phyloP scores from a whole-genome alignment of 2,113 vertebrate species.

The Oceanites oceanicus region DNA sequence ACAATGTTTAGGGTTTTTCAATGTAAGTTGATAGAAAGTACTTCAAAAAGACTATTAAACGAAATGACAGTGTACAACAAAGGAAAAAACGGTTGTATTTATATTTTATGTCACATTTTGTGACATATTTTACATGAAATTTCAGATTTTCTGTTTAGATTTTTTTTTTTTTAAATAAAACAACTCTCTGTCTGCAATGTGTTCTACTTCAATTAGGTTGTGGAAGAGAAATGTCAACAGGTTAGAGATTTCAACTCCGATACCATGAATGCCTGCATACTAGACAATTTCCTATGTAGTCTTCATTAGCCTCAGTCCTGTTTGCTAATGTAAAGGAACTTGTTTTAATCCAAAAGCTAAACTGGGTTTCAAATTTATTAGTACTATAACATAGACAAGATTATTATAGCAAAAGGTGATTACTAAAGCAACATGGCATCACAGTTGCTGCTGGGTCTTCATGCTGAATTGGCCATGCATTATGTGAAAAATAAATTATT shows the following conservation, averaged over 20 bases:
- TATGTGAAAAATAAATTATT: background rate
- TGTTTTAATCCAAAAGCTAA: background rate
- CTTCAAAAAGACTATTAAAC: background rate
- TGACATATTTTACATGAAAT: background rate
- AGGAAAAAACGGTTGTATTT: background rate
- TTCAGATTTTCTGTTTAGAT: background rate
- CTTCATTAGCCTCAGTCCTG: background rate
- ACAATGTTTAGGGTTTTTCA: fast-evolving
- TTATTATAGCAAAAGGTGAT: background rate
- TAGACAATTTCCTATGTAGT: background rate
- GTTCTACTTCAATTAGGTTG: background rate
- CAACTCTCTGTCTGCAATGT: background rate
- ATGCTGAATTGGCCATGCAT: background rate
- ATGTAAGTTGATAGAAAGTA: background rate
- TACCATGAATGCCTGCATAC: background rate
- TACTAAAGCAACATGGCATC: background rate
- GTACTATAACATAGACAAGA: background rate
- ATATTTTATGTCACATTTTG: background rate
- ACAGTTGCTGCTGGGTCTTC: background rate
- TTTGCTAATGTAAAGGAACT: background rate
- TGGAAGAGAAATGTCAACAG: background rate
- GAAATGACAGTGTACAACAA: background rate
- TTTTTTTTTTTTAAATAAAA: background rate
- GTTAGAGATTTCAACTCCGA: background rate
- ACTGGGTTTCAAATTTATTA: background rate